Conservation (phyloP, 2,888 invertebrate genomes). For the Apamea epomidion region DNA sequence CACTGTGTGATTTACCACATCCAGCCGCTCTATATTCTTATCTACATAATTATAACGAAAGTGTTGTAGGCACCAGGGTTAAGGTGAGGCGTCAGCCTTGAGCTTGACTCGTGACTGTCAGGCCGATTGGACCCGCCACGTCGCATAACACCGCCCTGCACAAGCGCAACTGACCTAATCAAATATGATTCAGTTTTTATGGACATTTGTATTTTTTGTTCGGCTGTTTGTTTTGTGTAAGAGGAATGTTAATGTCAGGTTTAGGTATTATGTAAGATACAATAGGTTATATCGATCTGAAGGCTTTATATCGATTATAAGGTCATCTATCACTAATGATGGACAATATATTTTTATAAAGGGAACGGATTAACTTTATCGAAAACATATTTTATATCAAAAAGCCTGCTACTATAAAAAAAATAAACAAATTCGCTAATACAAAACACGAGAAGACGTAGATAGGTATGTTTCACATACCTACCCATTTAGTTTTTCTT, state of each 20-base stretch:
- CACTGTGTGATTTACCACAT: conserved; percentile 27
- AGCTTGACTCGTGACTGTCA: conserved; percentile 86
- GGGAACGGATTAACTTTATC: background rate
- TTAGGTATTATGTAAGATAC: conserved; percentile 27
- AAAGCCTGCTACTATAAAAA: background rate
- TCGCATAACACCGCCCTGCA: conserved; percentile 67
- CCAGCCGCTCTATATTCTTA: conserved; percentile 45
- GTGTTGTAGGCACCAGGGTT: conserved; percentile 75
- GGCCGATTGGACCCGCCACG: conserved; percentile 72
- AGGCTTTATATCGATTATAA: background rate
- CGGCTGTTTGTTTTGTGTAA: conserved; percentile 22
- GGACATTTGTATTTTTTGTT: conserved; percentile 49
- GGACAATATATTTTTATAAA: background rate
- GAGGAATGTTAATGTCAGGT: conserved; percentile 44
- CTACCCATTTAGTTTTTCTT: background rate
- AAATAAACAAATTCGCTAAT: background rate
- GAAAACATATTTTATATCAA: background rate
- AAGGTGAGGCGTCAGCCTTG: conserved; percentile 79
- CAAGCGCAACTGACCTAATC: conserved; percentile 64
- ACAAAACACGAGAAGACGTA: background rate
- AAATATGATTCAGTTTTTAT: conserved; percentile 47
- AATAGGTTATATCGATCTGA: conserved; percentile 1
- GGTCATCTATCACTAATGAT: background rate
- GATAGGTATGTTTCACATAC: too few relatives aligned
- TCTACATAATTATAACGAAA: conserved; percentile 65